phyloP scores from a whole-genome alignment of 1,140 invertebrate genomes.

The Saccostrea echinata region DNA sequence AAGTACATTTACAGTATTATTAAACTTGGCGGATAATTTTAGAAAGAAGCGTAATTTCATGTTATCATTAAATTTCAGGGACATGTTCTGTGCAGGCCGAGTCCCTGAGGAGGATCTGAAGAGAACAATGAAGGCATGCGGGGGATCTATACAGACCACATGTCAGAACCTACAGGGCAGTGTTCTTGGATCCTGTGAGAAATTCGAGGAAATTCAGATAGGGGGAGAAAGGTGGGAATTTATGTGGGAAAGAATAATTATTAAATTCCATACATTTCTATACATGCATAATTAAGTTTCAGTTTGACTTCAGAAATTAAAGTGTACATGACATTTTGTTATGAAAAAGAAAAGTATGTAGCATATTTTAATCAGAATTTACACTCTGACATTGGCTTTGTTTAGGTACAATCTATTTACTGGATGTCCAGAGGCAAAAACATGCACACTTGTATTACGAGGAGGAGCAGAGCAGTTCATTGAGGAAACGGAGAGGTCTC shows the following conservation, averaged over 20 bases:
- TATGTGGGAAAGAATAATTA: not conserved
- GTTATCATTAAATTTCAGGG: conserved; percentile 81
- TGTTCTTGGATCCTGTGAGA: conserved; percentile 91
- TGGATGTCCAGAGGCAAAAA: conserved; percentile 96
- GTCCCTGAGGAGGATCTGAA: conserved; percentile 97
- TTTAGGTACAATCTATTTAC: conserved; percentile 88
- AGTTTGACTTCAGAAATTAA: too few species aligned
- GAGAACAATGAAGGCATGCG: conserved; percentile 98
- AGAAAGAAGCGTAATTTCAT: not conserved
- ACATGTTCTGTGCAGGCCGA: conserved; percentile 99
- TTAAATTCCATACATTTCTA: too few species aligned
- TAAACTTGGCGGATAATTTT: not conserved
- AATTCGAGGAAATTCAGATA: conserved; percentile 97
- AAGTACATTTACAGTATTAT: too few species aligned
- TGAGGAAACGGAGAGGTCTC: conserved; percentile 98
- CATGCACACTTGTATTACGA: conserved; percentile 96
- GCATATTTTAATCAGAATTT: too few species aligned
- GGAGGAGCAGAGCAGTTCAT: conserved; percentile 99
- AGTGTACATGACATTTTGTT: too few species aligned
- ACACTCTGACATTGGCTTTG: too few species aligned
- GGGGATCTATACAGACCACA: conserved; percentile 95
- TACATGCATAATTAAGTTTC: too few species aligned
- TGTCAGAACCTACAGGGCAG: conserved; percentile 90
- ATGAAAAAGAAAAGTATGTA: too few species aligned
- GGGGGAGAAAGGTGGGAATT: conserved; percentile 89